Conservation (phyloP, 64 coral and sea anemone species). For the Cladopsammia gracilis region DNA sequence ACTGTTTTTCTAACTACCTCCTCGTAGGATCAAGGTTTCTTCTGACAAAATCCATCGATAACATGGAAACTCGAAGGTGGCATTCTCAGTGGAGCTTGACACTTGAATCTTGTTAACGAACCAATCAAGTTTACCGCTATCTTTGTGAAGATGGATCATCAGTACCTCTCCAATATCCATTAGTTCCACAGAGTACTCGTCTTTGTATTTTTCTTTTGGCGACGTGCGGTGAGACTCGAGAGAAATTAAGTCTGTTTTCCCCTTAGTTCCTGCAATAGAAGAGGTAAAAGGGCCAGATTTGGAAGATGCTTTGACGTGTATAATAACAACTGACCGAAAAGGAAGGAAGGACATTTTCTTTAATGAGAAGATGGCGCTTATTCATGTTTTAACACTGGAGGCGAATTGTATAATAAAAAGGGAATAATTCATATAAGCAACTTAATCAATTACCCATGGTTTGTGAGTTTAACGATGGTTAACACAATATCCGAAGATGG, state of each 20-base stretch:
- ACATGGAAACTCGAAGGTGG: conserved; percentile 40
- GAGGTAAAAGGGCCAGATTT: too few relatives aligned
- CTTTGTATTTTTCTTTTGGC: background rate
- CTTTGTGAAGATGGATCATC: conserved; percentile 48
- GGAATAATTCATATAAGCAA: too few relatives aligned
- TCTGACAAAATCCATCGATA: conserved; percentile 58
- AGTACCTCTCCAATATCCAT: conserved; percentile 66
- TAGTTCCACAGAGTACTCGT: conserved; percentile 29
- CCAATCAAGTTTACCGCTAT: conserved; percentile 51
- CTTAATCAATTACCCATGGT: too few relatives aligned
- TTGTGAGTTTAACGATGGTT: too few relatives aligned
- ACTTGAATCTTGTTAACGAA: conserved; percentile 60
- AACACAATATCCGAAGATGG: too few relatives aligned
- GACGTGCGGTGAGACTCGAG: background rate
- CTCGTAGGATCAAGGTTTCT: conserved; percentile 7
- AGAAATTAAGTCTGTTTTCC: conserved; percentile 7
- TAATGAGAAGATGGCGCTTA: too few relatives aligned
- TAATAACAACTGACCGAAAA: too few relatives aligned
- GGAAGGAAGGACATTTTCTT: too few relatives aligned
- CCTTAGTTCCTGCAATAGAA: conserved; percentile 36
- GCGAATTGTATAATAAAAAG: too few relatives aligned
- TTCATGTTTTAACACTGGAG: too few relatives aligned
- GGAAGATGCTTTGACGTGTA: too few relatives aligned
- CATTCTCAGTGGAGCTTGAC: background rate
- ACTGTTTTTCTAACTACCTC: conserved; percentile 17